Conservation (phyloP, 1,140 invertebrate species). For the Pseudachorutes palmiensis region DNA sequence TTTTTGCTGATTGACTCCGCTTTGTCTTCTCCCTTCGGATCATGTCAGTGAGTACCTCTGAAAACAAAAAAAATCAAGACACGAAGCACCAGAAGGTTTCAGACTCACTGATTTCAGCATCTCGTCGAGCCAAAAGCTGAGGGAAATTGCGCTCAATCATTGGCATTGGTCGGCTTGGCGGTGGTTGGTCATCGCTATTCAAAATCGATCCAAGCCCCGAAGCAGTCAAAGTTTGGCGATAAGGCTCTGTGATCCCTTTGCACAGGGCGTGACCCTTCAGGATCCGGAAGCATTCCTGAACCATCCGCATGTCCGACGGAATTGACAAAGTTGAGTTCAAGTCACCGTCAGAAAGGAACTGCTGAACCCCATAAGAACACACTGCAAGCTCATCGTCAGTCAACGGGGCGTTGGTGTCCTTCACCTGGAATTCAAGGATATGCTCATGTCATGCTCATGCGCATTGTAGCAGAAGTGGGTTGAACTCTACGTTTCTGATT, state of each 20-base stretch:
- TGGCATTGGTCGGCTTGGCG: too few relatives aligned
- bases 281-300: constrained; percentile 34
- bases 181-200: too few relatives aligned
- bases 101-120: constrained; percentile 20
- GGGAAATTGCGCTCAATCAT: background rate
- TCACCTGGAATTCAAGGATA: too few relatives aligned
- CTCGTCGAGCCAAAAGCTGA: constrained; percentile 17
- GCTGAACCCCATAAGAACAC: constrained; percentile 24
- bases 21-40: constrained; percentile 25
- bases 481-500: constrained; percentile 20
- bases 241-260: background rate
- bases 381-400: constrained; percentile 21
- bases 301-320: constrained; percentile 32
- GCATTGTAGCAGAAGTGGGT: too few relatives aligned
- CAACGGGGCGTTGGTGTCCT: constrained; percentile 16
- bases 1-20: background rate
- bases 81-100: background rate
- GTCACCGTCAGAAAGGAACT: constrained; percentile 24
- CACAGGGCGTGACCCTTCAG: constrained; percentile 18
- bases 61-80: constrained; percentile 3
- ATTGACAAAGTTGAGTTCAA: constrained; percentile 25
- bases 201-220: too few relatives aligned
- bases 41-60: constrained; percentile 26
- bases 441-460: too few relatives aligned
- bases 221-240: too few relatives aligned